Conservation (phyloP, 2,888 invertebrate genomes). For the Plebejus argus region DNA sequence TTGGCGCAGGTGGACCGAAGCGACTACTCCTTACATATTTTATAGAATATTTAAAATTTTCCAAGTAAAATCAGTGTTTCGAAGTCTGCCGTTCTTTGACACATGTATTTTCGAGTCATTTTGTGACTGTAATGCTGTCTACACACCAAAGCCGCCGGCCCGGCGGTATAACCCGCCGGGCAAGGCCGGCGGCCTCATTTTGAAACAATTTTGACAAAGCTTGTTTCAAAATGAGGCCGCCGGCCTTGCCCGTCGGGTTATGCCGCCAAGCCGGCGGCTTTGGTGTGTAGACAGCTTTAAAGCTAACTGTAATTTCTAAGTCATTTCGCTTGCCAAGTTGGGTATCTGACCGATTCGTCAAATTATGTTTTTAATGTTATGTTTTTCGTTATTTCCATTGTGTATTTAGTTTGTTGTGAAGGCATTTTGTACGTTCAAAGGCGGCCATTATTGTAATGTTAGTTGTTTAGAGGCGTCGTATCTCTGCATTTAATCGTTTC, state of each 20-base stretch:
- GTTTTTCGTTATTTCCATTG: conserved; percentile 7
- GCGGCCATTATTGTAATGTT: not conserved
- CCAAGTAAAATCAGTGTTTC: not conserved
- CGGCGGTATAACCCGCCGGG: no score
- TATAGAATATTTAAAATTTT: not conserved
- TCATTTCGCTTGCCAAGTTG: conserved; percentile 20
- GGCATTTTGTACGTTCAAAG: not conserved
- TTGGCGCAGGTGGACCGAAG: not conserved
- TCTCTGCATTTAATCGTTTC: conserved; percentile 26
- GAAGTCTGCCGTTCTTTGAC: conserved; percentile 48
- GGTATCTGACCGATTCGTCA: not conserved
- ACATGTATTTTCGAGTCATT: conserved; percentile 78
- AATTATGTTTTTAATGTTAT: not conserved
- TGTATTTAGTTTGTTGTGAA: conserved; percentile 8
- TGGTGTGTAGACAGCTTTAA: no score
- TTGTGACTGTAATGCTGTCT: conserved; percentile 44
- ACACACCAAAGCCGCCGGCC: no score
- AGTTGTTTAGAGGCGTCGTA: conserved; percentile 25
- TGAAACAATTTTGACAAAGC: no score
- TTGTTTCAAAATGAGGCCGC: no score
- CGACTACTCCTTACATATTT: not conserved
- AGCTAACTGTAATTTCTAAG: not conserved
- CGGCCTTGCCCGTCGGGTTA: no score
- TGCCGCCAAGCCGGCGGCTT: no score
- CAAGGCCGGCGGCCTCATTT: no score